Base-by-base conservation (phyloP, 2,113 vertebrate genomes). In the Mesocricetus auratus region DNA sequence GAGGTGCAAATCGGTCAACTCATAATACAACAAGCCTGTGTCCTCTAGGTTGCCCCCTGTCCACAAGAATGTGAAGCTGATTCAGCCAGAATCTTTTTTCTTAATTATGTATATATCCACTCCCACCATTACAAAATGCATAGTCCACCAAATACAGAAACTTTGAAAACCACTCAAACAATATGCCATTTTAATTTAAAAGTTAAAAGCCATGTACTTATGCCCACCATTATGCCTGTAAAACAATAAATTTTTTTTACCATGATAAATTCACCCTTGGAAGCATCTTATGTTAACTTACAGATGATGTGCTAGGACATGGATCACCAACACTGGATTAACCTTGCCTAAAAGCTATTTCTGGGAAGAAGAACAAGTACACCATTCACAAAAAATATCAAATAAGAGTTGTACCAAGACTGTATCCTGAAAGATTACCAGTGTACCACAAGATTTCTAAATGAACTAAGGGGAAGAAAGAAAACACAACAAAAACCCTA, bases 361-460 rank as follows among this genome's bases (percentile, higher is more conserved):
- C 99, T 99, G 99, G 99, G 99, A 99, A 99, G 99, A 99, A 99
- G 99, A 99, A 99, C 99, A 99, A 99, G 99, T 99, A 99, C 99
- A 99, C 98, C 98, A 99, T 99, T 99, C 99, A 99, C 99, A 99
- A 98, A 98, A 98, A 98, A 97, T n/a, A 99, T 98, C 98, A 98
- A 98, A 98, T 97, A 98, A 98, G 98, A 98, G 97, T 98, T 97
- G 98, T 94, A 98, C 98, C 98, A 98, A 98, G 97, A 98, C 98
- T 96, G 96, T 98, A 98, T 98, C 98, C 98, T 99, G 95, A 98
- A 97, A 98, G 98, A 98, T 98, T 97, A 98, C 98, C 98, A 98
- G 93, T 97, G 98, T 75, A 98, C 96, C 98, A 98, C 93, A 98
- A 81, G 95, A 91, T 98, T 98, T 98, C 94, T 97, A 98, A 68